phyloP scores from a whole-genome alignment of 2,113 vertebrate genomes.

The Anarrhichthys ocellatus region DNA sequence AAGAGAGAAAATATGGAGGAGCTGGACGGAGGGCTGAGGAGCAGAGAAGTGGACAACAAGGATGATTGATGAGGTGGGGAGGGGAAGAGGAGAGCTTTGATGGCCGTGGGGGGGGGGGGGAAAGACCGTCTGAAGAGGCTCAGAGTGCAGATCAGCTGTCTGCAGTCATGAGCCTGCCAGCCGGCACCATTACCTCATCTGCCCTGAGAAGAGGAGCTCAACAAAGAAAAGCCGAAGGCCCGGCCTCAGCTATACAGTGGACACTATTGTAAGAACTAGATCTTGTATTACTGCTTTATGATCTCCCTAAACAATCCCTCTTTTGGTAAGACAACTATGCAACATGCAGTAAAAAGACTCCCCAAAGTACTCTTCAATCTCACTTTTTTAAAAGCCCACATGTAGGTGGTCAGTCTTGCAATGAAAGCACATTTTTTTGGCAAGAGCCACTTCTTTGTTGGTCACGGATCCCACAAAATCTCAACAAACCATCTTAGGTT shows the following conservation, averaged over 20 bases:
- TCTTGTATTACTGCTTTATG: background rate
- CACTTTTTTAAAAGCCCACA: slow-evolving; percentile 2
- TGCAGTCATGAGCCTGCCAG: slow-evolving; percentile 66
- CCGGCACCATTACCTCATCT: slow-evolving; percentile 66
- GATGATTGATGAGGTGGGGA: slow-evolving; percentile 53
- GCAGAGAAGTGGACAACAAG: slow-evolving; percentile 18
- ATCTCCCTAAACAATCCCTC: slow-evolving; percentile 37
- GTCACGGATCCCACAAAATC: background rate
- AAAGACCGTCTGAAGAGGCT: slow-evolving; percentile 48
- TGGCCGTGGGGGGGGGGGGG: slow-evolving; percentile 29
- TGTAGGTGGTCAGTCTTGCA: slow-evolving; percentile 10
- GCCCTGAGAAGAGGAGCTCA: slow-evolving; percentile 23
- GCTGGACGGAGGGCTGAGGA: background rate
- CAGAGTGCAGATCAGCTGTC: slow-evolving; percentile 68
- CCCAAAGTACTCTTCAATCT: background rate
- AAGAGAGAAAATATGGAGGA: background rate
- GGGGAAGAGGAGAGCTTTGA: slow-evolving; percentile 37
- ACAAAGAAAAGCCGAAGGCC: slow-evolving; percentile 47
- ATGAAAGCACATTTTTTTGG: slow-evolving; percentile 7
- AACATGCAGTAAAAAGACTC: slow-evolving; percentile 4
- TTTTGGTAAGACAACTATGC: slow-evolving; percentile 27
- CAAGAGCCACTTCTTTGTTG: background rate
- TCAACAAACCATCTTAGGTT: background rate
- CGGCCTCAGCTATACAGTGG: slow-evolving; percentile 25
- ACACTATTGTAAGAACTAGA: slow-evolving; percentile 47